phyloP scores from a whole-genome alignment of 2,888 invertebrate genomes.

The Ennomos quercinarius region DNA sequence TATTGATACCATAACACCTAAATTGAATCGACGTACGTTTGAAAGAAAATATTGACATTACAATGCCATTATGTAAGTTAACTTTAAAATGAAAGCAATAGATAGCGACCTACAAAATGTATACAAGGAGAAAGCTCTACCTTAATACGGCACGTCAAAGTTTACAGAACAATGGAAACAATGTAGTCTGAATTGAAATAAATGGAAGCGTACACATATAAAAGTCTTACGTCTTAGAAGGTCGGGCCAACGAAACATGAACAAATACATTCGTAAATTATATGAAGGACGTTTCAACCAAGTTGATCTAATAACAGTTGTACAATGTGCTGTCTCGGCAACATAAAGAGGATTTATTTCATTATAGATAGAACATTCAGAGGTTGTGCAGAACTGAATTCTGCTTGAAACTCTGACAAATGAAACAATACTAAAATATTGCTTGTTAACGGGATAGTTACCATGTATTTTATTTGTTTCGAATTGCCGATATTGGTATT shows the following conservation, averaged over 20 bases:
- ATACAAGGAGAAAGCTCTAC: slow-evolving; percentile 16
- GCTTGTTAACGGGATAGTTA: too few relatives aligned
- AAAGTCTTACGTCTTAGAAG: slow-evolving; percentile 7
- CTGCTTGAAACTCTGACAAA: too few relatives aligned
- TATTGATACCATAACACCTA: background rate
- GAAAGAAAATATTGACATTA: slow-evolving; percentile 11
- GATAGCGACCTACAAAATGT: background rate
- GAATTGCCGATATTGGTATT: too few relatives aligned
- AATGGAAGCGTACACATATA: slow-evolving; percentile 8
- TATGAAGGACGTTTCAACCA: slow-evolving; percentile 1
- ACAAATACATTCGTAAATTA: background rate
- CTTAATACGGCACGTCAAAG: slow-evolving; percentile 7
- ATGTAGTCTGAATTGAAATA: slow-evolving; percentile 23
- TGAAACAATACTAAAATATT: too few relatives aligned
- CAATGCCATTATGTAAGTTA: slow-evolving; percentile 8
- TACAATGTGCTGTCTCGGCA: too few relatives aligned
- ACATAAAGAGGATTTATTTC: too few relatives aligned
- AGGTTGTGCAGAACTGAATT: too few relatives aligned
- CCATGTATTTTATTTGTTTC: too few relatives aligned
- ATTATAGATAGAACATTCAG: too few relatives aligned
- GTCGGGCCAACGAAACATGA: slow-evolving; percentile 16
- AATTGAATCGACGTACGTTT: slow-evolving; percentile 1
- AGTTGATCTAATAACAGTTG: background rate
- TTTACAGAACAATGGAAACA: slow-evolving; percentile 22
- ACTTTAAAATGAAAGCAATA: slow-evolving; percentile 17